Evolutionary conservation across 2,797 vertebrate genomes (phyloP), one percentile per base, ranked within the genome.

Genomic region (Smutsia gigantea): DNA sequence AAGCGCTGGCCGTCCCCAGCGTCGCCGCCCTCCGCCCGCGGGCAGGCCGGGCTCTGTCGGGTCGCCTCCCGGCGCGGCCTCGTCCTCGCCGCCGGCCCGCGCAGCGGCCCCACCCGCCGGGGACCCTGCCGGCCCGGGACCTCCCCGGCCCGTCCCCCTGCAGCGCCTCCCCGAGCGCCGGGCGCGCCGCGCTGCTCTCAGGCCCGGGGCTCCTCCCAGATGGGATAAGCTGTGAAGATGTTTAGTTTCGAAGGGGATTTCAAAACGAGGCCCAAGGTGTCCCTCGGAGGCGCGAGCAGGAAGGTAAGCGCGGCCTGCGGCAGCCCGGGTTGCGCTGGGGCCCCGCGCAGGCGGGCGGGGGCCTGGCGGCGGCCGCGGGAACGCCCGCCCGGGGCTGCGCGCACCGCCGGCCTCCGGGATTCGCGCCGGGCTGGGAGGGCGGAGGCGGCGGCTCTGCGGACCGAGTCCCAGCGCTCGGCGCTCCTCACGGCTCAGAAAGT

Each of bases 191-290:
- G 82, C 55, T 5, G 55, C 74, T 14, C 39, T 31, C 72, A 2
- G 78, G 49, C 64, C 74, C 78, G 61, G n/a, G 78, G 63, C 81
- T 90, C 90, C 93, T 66, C 97, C 98, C 99, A 96, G 96, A 99
- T 99, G 99, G 99, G 98, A 98, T 99, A 99, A 98, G 98, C 98
- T 97, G 98, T 99, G 98, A 99, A 97, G 98, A 99, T 99, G 99
- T 99, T 99, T 97, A 99, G 99, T 98, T 99, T 99, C 97, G 99
- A 99, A 98, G 99, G 99, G 97, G 99, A 99, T 94, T 99, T 99
- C 99, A 99, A 99, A 98, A 99, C 99, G 97, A 99, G 99, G 98
- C 99, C 99, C 98, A 99, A 99, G 98, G 99, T 99, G 94, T 99
- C 99, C 85, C 99, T 99, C 94, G 99, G 99, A 96, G 99, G 99